Conservation (phyloP, 2,113 vertebrate species). For the Dasyornis broadbenti region DNA sequence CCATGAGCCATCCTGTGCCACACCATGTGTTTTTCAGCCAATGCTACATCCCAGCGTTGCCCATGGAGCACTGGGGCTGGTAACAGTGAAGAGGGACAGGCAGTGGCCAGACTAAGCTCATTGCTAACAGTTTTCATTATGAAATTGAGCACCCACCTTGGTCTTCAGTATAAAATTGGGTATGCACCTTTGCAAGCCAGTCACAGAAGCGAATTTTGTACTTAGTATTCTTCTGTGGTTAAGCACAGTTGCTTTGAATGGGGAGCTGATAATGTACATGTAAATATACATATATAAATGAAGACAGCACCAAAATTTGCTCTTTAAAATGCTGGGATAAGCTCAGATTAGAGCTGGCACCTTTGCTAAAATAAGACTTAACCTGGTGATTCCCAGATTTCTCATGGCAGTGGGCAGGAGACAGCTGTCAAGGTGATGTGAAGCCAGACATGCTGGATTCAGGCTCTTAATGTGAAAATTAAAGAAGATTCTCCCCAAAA, state of each 20-base stretch:
- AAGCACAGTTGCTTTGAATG: background rate
- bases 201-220: background rate
- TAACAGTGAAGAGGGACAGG: fast-evolving
- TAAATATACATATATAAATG: background rate
- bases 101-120: background rate
- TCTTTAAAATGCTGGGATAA: background rate
- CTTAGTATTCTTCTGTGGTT: fast-evolving
- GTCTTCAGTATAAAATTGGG: background rate
- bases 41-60: background rate
- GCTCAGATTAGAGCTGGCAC: background rate
- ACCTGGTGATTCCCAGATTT: background rate
- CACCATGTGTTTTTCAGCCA: fast-evolving
- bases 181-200: background rate
- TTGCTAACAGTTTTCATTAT: background rate
- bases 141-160: background rate
- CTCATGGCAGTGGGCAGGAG: fast-evolving
- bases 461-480: background rate
- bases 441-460: background rate
- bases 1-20: background rate
- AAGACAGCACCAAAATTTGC: background rate
- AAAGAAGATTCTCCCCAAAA: conserved; percentile 45
- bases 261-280: background rate
- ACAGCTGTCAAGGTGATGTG: background rate
- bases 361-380: background rate
- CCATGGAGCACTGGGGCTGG: fast-evolving